Evolutionary conservation across 2,797 vertebrate species (phyloP).

Genomic region (Hydrolagus colliei): DNA sequence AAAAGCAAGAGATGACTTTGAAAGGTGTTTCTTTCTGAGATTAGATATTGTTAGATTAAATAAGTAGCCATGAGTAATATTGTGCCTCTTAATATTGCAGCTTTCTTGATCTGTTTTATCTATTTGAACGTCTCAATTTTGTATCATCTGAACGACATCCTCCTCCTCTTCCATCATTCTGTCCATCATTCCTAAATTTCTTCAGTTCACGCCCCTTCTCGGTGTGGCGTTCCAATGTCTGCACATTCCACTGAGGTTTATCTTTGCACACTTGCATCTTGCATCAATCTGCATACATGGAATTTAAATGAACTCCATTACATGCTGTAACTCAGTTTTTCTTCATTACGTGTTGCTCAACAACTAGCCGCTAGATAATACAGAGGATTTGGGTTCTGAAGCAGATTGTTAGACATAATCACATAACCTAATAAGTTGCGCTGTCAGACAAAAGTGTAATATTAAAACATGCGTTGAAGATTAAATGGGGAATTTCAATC

Average conservation of each 20-base stretch:
- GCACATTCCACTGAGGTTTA: neutral
- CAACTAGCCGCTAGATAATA: neutral
- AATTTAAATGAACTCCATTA: neutral
- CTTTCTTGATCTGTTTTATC: neutral
- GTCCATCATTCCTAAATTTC: conserved; percentile 7
- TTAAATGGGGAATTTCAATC: too few species aligned
- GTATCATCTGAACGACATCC: neutral
- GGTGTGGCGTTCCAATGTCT: neutral
- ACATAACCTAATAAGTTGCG: neutral
- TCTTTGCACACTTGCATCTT: neutral
- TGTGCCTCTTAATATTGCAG: neutral
- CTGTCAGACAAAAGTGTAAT: too few species aligned
- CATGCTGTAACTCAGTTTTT: neutral
- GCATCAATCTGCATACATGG: neutral
- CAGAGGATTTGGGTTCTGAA: too few species aligned
- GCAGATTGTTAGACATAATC: neutral
- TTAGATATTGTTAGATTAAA: neutral
- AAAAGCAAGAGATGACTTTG: too few species aligned
- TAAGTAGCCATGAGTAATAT: conserved; percentile 18
- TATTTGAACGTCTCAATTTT: conserved; percentile 17
- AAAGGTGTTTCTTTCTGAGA: neutral
- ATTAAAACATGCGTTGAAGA: too few species aligned
- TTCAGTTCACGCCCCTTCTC: conserved; percentile 19
- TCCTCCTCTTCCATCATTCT: neutral
- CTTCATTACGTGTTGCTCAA: too few species aligned